These are phyloP conservation scores for Brachirus orientalis DNA, from an alignment of 2,113 vertebrate species.

Conservation along the genomic window DNA sequence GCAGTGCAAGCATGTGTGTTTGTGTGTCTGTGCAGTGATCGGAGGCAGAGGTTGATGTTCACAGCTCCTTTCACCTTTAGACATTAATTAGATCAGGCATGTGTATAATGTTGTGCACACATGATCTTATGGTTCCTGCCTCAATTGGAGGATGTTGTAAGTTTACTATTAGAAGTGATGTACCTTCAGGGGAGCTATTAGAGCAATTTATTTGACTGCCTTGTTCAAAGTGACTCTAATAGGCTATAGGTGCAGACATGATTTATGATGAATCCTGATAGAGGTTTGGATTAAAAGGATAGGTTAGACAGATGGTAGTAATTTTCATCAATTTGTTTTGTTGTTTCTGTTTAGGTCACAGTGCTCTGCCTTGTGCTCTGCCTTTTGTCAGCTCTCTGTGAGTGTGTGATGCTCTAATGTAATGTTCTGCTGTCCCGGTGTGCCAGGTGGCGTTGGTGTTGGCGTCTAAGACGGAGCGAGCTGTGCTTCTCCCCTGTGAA, in stretches of 20 bases:
- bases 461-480: slow-evolving; percentile 74
- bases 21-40: slow-evolving; percentile 5
- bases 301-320: slow-evolving; percentile 51
- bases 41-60: slow-evolving; percentile 17
- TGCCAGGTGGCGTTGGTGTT: slow-evolving; percentile 67
- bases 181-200: slow-evolving; percentile 50
- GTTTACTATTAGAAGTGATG: slow-evolving; percentile 53
- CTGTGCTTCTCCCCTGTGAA: slow-evolving; percentile 67
- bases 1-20: neutral
- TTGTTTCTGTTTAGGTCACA: slow-evolving; percentile 6
- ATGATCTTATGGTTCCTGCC: slow-evolving; percentile 44
- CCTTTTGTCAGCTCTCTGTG: neutral
- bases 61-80: slow-evolving; percentile 46
- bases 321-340: slow-evolving; percentile 56
- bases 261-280: slow-evolving; percentile 60
- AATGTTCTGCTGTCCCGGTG: neutral
- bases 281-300: slow-evolving; percentile 24
- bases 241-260: slow-evolving; percentile 28
- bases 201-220: slow-evolving; percentile 31
- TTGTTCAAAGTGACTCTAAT: slow-evolving; percentile 43
- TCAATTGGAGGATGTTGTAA: slow-evolving; percentile 18
- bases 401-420: slow-evolving; percentile 7
- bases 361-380: neutral
- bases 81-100: slow-evolving; percentile 50
- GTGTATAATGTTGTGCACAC: slow-evolving; percentile 44